phyloP scores from a whole-genome alignment of 1,140 invertebrate species.

The Lasioglossum albipes region DNA sequence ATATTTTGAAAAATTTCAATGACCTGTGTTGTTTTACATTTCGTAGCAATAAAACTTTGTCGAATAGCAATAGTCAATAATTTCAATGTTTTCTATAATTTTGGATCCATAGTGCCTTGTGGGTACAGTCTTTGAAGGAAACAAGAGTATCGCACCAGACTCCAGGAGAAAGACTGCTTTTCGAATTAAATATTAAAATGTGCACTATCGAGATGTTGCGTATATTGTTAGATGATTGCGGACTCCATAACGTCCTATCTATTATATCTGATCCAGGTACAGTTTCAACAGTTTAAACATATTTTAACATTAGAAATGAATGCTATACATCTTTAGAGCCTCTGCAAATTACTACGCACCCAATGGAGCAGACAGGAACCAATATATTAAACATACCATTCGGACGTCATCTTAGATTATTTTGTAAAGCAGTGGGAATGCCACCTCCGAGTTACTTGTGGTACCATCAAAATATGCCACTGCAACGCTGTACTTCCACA shows the following conservation, averaged over 20 bases:
- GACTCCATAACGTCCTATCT: constrained; percentile 62
- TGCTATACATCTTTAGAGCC: constrained; percentile 52
- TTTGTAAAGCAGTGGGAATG: constrained; percentile 68
- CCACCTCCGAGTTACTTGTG: constrained; percentile 69
- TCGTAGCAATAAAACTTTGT: too few relatives aligned
- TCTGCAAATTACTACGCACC: constrained; percentile 62
- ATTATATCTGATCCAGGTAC: constrained; percentile 66
- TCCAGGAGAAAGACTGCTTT: constrained; percentile 63
- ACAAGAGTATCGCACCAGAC: constrained; percentile 37
- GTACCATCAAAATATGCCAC: constrained; percentile 61
- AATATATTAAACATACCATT: constrained; percentile 52
- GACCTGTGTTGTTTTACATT: too few relatives aligned
- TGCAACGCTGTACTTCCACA: constrained; percentile 41
- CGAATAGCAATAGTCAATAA: neutral
- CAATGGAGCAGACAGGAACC: constrained; percentile 34
- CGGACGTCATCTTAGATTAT: constrained; percentile 52
- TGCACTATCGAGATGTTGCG: constrained; percentile 66
- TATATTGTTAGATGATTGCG: constrained; percentile 61
- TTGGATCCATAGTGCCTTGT: constrained; percentile 25
- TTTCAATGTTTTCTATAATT: neutral
- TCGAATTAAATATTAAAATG: constrained; percentile 66
- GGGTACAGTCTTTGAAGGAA: constrained; percentile 59
- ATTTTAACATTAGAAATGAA: neutral
- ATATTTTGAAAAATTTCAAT: too few relatives aligned
- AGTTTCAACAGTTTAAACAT: neutral